phyloP scores from a whole-genome alignment of 1,140 invertebrate genomes.

The Paraescarpia echinospica region DNA sequence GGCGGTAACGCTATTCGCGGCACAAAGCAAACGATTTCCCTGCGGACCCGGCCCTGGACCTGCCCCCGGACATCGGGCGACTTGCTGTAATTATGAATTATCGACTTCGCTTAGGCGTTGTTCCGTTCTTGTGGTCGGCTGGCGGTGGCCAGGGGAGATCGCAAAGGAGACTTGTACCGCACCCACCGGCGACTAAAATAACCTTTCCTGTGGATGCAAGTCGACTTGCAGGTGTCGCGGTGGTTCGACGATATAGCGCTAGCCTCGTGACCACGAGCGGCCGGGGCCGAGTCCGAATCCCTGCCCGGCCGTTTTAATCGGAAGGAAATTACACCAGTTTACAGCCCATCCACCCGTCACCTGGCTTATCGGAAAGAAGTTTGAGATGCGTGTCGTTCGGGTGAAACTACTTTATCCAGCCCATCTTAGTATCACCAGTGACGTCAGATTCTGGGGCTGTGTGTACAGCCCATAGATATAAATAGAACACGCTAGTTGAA shows the following conservation, averaged over 20 bases:
- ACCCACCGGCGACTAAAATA: neutral
- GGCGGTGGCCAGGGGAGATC: neutral
- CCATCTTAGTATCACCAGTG: neutral
- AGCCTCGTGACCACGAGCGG: no score
- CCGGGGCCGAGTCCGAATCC: neutral
- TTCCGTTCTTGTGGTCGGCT: neutral
- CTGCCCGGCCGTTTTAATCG: neutral
- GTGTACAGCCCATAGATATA: no score
- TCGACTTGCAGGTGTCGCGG: neutral
- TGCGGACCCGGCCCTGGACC: neutral
- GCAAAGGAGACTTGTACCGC: neutral
- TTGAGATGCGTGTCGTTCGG: neutral
- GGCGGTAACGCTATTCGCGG: neutral
- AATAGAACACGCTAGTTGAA: no score
- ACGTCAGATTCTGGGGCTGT: neutral
- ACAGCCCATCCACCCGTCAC: neutral
- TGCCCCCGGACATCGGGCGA: neutral
- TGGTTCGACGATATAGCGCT: neutral
- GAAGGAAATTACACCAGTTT: neutral
- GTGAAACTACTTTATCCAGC: neutral
- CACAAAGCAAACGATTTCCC: neutral
- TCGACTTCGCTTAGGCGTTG: neutral
- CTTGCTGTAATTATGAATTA: neutral
- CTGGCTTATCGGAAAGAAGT: neutral
- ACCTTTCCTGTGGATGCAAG: neutral